These are phyloP conservation scores for Gastracanthus pulcherrimus DNA, from an alignment of 2,888 invertebrate species.

Conservation along the genomic window DNA sequence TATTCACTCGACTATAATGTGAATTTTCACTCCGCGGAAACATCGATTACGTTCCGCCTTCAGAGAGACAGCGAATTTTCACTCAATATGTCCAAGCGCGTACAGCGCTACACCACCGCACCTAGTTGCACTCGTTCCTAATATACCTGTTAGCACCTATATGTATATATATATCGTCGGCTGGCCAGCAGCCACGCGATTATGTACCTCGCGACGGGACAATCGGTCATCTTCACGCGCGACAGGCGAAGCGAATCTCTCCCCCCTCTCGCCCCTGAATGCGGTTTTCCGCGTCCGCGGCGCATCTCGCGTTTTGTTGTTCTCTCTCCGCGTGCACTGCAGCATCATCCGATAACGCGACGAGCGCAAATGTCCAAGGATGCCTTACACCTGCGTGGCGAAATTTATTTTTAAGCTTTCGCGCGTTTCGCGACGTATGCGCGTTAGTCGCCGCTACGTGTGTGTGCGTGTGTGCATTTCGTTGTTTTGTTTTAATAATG, in stretches of 20 bases:
- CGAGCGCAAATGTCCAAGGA: neutral
- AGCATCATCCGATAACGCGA: neutral
- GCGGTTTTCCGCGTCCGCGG: neutral
- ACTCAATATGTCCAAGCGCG: no score
- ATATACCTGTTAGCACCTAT: neutral
- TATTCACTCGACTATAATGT: no score
- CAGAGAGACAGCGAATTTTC: no score
- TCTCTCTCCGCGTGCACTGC: no score
- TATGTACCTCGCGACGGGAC: neutral
- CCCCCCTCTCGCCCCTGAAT: no score
- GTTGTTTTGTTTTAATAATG: neutral
- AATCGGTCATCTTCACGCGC: slow-evolving; percentile 16
- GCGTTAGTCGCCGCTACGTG: no score
- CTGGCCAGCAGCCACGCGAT: slow-evolving; percentile 4
- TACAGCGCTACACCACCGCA: neutral
- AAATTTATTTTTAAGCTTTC: neutral
- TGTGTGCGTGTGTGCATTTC: no score
- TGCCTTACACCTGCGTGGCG: neutral
- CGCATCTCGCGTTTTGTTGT: neutral
- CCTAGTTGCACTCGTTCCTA: neutral
- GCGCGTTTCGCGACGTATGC: neutral
- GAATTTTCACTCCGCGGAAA: no score
- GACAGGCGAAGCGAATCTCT: neutral
- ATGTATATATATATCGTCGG: no score
- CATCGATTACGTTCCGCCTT: no score